Conservation (phyloP, 2,113 vertebrate species). For the human (Homo sapiens) region GRCh38 chr5:19924001-19924500, state of each 20-base stretch:
- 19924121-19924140: background rate
- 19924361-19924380: too few species aligned
- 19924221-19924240: background rate
- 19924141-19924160: background rate
- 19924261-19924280: background rate
- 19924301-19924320: background rate
- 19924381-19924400: too few species aligned
- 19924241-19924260: background rate
- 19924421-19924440: too few species aligned
- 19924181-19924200: rapidly evolving
- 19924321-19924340: background rate
- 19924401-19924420: too few species aligned
- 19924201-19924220: background rate
- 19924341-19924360: background rate
- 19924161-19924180: background rate
- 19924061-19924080: background rate
- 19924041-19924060: background rate
- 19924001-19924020: background rate
- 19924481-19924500: too few species aligned
- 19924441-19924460: too few species aligned
- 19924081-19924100: background rate
- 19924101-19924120: background rate
- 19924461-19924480: too few species aligned
- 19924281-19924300: background rate
- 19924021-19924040: background rate